Evolutionary conservation across 2,888 invertebrate genomes (phyloP).

Genomic region (Pseudococcus jackbeardsleyi): DNA sequence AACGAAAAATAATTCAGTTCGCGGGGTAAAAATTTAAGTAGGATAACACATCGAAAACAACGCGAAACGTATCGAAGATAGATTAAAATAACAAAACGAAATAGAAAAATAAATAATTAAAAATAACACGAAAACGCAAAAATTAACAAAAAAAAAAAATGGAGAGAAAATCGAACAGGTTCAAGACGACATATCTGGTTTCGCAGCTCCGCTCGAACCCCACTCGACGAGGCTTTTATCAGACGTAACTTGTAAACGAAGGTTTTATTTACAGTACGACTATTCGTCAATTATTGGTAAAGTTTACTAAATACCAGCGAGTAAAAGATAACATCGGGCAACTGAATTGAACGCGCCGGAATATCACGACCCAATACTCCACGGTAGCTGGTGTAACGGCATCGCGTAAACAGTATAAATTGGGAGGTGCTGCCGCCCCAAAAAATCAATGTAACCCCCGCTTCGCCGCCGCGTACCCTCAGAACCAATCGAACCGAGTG

Average conservation of each 20-base stretch:
- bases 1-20: not conserved
- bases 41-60: constrained; percentile 19
- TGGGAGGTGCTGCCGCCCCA: constrained; percentile 63
- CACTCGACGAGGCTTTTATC: constrained; percentile 20
- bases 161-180: not conserved
- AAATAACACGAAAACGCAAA: not conserved
- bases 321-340: constrained; percentile 37
- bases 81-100: not conserved
- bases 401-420: constrained; percentile 61
- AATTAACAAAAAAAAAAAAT: not conserved
- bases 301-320: constrained; percentile 46
- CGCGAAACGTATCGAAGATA: not conserved
- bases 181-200: constrained; percentile 24
- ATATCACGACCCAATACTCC: constrained; percentile 54
- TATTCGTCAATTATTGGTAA: constrained; percentile 47
- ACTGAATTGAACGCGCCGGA: constrained; percentile 56
- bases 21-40: not conserved
- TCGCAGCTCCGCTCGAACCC: not conserved
- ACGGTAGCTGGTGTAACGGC: constrained; percentile 58
- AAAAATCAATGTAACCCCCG: constrained; percentile 62
- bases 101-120: not conserved
- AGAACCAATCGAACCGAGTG: constrained; percentile 58
- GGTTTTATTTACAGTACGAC: constrained; percentile 37
- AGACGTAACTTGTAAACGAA: not conserved
- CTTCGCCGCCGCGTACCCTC: constrained; percentile 6